Evolutionary conservation across 23 tunicate genomes (phyloP).

Genomic region (Styela clava): DNA sequence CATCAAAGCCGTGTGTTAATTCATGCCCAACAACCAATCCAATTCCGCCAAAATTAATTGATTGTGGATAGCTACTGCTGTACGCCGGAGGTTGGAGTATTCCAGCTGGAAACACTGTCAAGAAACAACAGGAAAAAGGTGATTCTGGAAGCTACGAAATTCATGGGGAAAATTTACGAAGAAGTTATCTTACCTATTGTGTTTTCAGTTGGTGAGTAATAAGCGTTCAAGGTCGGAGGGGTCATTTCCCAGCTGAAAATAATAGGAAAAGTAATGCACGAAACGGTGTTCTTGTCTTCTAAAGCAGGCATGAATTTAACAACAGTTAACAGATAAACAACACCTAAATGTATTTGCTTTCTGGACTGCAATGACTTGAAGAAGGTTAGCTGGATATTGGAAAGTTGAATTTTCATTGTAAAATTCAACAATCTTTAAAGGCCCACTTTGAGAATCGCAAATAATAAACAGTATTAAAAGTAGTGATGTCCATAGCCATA

Average conservation of each 20-base stretch:
- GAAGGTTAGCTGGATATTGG: no score
- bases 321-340: no score
- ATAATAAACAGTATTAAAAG: no score
- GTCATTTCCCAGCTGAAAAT: slow-evolving; percentile 61
- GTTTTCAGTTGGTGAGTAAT: slow-evolving; percentile 59
- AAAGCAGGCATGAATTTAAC: not conserved
- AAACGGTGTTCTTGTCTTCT: not conserved
- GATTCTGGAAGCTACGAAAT: not conserved
- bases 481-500: no score
- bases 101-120: slow-evolving; percentile 81
- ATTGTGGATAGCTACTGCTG: slow-evolving; percentile 44
- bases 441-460: no score
- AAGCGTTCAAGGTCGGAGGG: slow-evolving; percentile 70
- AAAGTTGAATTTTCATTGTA: no score
- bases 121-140: not conserved
- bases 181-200: slow-evolving; percentile 47
- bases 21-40: slow-evolving; percentile 86
- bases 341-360: no score
- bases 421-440: no score
- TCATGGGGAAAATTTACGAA: not conserved
- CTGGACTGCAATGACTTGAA: no score
- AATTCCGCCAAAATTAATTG: slow-evolving; percentile 81
- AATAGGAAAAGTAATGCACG: not conserved
- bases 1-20: slow-evolving; percentile 85
- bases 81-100: slow-evolving; percentile 84